Conservation (phyloP, 2,888 invertebrate species). For the Apotomis betuletana region DNA sequence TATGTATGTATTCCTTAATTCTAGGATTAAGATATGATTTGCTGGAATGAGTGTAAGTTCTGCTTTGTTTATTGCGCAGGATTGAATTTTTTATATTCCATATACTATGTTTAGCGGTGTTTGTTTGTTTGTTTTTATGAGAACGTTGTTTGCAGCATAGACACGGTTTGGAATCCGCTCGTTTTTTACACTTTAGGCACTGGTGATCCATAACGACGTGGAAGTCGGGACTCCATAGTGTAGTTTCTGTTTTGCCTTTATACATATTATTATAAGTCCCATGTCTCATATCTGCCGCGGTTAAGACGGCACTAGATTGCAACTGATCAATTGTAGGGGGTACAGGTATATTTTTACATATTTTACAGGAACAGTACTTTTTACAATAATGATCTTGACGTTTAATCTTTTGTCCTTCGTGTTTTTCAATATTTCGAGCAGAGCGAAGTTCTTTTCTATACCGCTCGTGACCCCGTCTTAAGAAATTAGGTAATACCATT, state of each 20-base stretch:
- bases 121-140: constrained; percentile 46
- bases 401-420: constrained; percentile 44
- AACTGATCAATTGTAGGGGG: constrained; percentile 6
- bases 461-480: constrained; percentile 53
- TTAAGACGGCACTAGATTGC: neutral
- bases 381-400: constrained; percentile 47
- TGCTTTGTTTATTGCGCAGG: constrained; percentile 43
- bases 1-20: constrained; percentile 71
- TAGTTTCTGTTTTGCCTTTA: constrained; percentile 34
- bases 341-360: constrained; percentile 4
- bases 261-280: constrained; percentile 37
- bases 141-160: constrained; percentile 44
- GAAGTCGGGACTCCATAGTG: constrained; percentile 10
- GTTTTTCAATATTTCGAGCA: constrained; percentile 45
- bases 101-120: constrained; percentile 42
- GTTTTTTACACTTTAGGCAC: constrained; percentile 49
- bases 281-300: constrained; percentile 39
- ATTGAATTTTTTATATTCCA: constrained; percentile 18
- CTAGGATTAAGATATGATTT: constrained; percentile 53
- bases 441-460: constrained; percentile 53
- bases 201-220: constrained; percentile 45
- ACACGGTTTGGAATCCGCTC: constrained; percentile 40
- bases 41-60: constrained; percentile 51
- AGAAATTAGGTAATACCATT: constrained; percentile 65
- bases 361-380: constrained; percentile 49